phyloP scores from a whole-genome alignment of 2,113 vertebrate genomes.

The Arizona elegans region DNA sequence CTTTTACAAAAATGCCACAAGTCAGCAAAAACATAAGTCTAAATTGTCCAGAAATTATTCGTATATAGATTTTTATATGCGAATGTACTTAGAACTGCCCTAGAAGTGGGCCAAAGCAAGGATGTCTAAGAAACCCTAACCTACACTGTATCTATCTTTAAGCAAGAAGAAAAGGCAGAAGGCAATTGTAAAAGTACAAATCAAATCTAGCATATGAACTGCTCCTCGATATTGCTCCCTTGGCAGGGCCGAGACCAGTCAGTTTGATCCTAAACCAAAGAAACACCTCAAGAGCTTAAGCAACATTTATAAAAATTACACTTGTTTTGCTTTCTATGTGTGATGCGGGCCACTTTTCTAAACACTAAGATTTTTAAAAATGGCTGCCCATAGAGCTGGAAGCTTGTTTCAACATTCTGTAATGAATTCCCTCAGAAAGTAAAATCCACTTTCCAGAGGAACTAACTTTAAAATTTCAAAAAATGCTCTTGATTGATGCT shows the following conservation, averaged over 20 bases:
- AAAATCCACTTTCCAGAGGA: not conserved
- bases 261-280: not conserved
- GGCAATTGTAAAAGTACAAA: slow-evolving; percentile 17
- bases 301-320: slow-evolving; percentile 15
- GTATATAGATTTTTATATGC: slow-evolving; percentile 53
- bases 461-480: not conserved
- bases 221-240: slow-evolving; percentile 37
- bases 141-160: not conserved
- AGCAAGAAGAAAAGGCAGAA: not conserved
- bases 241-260: not conserved
- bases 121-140: not conserved
- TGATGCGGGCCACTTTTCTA: slow-evolving; percentile 2
- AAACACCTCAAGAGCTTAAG: not conserved
- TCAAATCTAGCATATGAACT: slow-evolving; percentile 41
- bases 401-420: not conserved
- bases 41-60: slow-evolving; percentile 52
- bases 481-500: slow-evolving; percentile 4
- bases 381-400: not conserved
- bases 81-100: slow-evolving; percentile 58
- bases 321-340: slow-evolving; percentile 11
- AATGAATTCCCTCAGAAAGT: slow-evolving; percentile 18
- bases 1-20: slow-evolving; percentile 1
- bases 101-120: slow-evolving; percentile 61
- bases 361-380: slow-evolving; percentile 30
- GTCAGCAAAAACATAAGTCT: slow-evolving; percentile 45